Conservation (phyloP, 2,888 invertebrate genomes). For the Vanessa cardui region DNA sequence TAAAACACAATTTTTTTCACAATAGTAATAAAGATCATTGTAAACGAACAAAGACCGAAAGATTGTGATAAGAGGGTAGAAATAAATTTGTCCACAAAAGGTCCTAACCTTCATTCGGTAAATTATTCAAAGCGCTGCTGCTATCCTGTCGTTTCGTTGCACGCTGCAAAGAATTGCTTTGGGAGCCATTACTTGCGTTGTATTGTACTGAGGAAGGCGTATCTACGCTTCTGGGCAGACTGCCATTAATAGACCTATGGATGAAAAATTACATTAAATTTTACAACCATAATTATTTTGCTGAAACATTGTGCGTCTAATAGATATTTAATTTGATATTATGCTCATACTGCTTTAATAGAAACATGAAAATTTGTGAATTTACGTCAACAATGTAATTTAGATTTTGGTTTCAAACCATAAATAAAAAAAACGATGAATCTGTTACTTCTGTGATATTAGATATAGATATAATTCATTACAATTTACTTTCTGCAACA, state of each 20-base stretch:
- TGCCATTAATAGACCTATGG: constrained; percentile 71
- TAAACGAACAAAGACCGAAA: background rate
- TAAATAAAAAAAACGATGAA: too few species aligned
- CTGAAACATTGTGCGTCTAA: background rate
- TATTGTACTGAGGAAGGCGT: constrained; percentile 71
- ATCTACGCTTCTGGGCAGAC: constrained; percentile 72
- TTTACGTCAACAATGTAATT: too few species aligned
- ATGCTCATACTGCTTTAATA: too few species aligned
- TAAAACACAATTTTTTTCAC: background rate
- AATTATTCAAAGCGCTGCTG: constrained; percentile 66
- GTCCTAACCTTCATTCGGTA: constrained; percentile 65
- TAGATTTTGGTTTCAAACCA: too few species aligned
- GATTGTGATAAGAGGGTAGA: constrained; percentile 9
- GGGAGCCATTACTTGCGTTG: constrained; percentile 66
- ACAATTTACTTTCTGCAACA: too few species aligned
- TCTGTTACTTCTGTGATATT: too few species aligned
- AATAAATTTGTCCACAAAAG: constrained; percentile 11
- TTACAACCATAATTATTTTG: background rate
- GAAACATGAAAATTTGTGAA: background rate
- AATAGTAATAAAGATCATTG: background rate
- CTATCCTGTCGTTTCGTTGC: constrained; percentile 70
- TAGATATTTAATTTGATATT: too few species aligned
- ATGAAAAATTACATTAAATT: constrained; percentile 4
- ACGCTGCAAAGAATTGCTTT: constrained; percentile 72
- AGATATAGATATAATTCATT: too few species aligned